A percentile compares a stretch with the other conserved stretches of the same genome.
Conservation (phyloP, 2,797 vertebrate genomes). For the Bryconaethiops microstoma region DNA sequence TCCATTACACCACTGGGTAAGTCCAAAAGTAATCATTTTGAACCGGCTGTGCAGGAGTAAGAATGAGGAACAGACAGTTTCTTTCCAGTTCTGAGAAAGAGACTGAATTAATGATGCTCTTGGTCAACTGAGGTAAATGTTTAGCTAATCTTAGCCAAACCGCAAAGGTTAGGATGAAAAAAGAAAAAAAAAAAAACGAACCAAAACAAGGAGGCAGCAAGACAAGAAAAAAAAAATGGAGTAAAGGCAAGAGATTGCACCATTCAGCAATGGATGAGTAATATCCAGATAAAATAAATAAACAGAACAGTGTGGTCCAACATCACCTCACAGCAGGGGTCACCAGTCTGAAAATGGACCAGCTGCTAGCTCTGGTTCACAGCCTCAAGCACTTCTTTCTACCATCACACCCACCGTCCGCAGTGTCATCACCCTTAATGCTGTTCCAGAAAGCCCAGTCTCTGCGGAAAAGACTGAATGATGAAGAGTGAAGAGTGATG, state of each 20-base stretch:
- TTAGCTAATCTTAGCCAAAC: conserved; percentile 50
- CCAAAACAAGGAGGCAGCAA: conserved; percentile 15
- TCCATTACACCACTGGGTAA: conserved; percentile 13
- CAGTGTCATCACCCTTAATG: not conserved
- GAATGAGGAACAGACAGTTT: conserved; percentile 19
- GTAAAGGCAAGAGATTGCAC: conserved; percentile 38
- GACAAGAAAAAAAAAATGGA: conserved; percentile 11
- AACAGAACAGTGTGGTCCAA: conserved; percentile 12
- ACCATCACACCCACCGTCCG: not conserved
- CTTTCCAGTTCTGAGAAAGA: conserved; percentile 33
- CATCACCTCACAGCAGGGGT: conserved; percentile 30
- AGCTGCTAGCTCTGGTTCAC: conserved; percentile 8
- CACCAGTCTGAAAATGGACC: conserved; percentile 19
- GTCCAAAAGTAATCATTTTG: conserved; percentile 38
- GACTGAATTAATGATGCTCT: conserved; percentile 39
- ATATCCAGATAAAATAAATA: conserved; percentile 39
- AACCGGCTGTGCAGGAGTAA: conserved; percentile 32
- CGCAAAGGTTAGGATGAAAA: conserved; percentile 7
- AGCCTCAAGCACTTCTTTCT: conserved; percentile 13
- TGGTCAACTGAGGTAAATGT: conserved; percentile 45
- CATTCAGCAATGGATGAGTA: conserved; percentile 43
- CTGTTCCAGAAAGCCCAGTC: not conserved
- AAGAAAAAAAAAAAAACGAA: conserved; percentile 25
- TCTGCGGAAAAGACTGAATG: not conserved
- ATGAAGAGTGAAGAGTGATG: not conserved